A percentile compares a stretch with the other conserved stretches of the same genome.
These are phyloP conservation scores for Gastrophysa polygoni DNA, from an alignment of 2,888 invertebrate genomes.

Conservation along the genomic window DNA sequence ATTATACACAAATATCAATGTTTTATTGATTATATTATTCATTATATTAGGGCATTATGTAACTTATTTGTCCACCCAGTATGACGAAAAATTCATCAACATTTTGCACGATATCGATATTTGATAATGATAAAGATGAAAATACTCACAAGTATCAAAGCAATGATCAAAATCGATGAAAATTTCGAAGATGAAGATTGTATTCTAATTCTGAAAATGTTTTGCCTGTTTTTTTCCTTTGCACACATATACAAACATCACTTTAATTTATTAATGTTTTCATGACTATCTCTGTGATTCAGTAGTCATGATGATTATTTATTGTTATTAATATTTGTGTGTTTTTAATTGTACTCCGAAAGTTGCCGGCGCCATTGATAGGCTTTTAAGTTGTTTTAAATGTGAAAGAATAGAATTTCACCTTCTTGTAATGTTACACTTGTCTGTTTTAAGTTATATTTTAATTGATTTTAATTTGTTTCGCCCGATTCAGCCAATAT, in stretches of 20 bases:
- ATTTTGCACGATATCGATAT: too few relatives aligned
- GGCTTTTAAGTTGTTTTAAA: constrained; percentile 30
- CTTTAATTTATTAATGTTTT: neutral
- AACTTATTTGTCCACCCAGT: too few relatives aligned
- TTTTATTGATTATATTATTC: too few relatives aligned
- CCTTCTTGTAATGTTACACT: constrained; percentile 22
- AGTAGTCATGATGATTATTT: constrained; percentile 26
- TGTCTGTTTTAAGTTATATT: constrained; percentile 27
- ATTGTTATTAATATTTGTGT: neutral
- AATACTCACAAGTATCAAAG: too few relatives aligned
- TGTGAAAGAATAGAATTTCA: constrained; percentile 21
- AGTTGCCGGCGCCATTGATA: constrained; percentile 22
- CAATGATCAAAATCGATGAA: too few relatives aligned
- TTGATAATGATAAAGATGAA: too few relatives aligned
- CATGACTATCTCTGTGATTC: neutral
- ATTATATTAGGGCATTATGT: too few relatives aligned
- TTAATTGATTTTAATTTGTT: constrained; percentile 17
- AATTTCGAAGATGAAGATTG: too few relatives aligned
- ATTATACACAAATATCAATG: too few relatives aligned
- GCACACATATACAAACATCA: neutral
- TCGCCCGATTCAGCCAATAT: neutral
- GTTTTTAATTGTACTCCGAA: neutral
- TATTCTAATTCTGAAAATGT: too few relatives aligned
- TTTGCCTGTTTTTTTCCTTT: neutral
- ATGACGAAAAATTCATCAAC: too few relatives aligned